Conservation (phyloP, 2,797 vertebrate species). For the Oophaga sylvatica region DNA sequence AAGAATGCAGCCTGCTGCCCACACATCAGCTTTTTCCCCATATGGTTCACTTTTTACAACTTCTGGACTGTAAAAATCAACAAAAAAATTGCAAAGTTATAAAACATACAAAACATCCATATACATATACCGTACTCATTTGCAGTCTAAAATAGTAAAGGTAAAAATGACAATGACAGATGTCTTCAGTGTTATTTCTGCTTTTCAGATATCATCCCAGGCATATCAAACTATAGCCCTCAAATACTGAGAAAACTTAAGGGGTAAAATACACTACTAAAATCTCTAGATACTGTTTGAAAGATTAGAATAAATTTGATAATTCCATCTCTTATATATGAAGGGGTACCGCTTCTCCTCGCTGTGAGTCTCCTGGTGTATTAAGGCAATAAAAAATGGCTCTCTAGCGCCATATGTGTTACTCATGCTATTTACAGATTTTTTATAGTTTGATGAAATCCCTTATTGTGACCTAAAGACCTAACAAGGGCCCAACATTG, state of each 20-base stretch:
- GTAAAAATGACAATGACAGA: neutral
- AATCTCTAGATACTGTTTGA: neutral
- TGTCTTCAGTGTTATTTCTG: no score
- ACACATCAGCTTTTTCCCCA: slow-evolving; percentile 90
- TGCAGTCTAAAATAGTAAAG: neutral
- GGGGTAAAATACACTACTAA: neutral
- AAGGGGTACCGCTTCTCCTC: no score
- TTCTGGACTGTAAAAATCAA: slow-evolving; percentile 79
- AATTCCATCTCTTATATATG: no score
- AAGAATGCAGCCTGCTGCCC: slow-evolving; percentile 88
- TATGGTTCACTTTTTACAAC: slow-evolving; percentile 87
- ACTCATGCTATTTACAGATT: no score
- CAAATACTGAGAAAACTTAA: neutral
- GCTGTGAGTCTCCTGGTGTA: no score
- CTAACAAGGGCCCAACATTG: no score
- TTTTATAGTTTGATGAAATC: no score
- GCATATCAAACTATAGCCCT: neutral
- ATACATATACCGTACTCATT: no score
- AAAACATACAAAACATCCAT: neutral
- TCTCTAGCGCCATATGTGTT: no score
- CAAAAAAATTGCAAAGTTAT: neutral
- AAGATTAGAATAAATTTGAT: neutral
- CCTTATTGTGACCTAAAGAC: no score
- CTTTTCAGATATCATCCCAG: neutral
- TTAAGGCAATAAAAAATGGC: no score